phyloP scores from a whole-genome alignment of 2,797 vertebrate species.

The Phataginus tetradactyla region DNA sequence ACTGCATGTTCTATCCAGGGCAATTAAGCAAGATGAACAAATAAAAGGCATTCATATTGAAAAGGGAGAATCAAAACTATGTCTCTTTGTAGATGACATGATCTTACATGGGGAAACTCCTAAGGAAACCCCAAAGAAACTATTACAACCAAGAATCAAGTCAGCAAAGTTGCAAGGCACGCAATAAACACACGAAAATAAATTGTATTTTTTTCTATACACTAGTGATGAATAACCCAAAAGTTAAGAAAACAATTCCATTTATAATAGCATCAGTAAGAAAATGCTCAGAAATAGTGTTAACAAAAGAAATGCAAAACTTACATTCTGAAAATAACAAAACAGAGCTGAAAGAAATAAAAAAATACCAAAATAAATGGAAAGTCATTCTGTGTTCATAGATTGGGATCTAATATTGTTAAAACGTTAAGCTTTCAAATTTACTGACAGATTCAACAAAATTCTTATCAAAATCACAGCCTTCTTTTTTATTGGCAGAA shows the following conservation, averaged over 20 bases:
- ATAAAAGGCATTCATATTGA: neutral
- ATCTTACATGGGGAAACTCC: neutral
- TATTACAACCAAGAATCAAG: neutral
- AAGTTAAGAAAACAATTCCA: neutral
- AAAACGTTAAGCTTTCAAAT: conserved; percentile 22
- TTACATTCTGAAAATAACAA: neutral
- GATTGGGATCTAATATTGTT: neutral
- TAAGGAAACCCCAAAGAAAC: neutral
- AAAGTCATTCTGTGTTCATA: neutral
- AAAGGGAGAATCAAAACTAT: neutral
- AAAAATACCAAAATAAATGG: neutral
- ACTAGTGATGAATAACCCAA: neutral
- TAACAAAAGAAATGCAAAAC: neutral
- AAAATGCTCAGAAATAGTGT: neutral
- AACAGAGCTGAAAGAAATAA: neutral
- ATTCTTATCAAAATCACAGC: neutral
- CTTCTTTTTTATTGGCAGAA: neutral
- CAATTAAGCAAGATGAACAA: conserved; percentile 27
- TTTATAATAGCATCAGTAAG: neutral
- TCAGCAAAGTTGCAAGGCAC: neutral
- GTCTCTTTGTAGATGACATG: neutral
- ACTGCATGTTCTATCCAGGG: neutral
- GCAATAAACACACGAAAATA: neutral
- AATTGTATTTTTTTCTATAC: neutral
- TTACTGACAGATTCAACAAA: neutral